phyloP scores from a whole-genome alignment of 2,888 invertebrate species.

The Lasioglossum zephyrum region DNA sequence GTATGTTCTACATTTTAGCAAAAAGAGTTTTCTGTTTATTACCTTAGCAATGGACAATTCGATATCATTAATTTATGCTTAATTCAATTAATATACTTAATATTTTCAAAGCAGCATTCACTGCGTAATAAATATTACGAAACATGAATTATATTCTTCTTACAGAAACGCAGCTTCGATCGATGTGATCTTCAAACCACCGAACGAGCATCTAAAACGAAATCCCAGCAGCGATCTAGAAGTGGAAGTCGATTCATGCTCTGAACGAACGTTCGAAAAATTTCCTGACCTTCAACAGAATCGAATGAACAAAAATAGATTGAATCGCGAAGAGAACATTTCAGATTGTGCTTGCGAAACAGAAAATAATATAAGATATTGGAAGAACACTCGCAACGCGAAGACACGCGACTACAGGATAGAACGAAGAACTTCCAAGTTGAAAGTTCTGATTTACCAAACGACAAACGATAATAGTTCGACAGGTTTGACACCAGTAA shows the following conservation, averaged over 20 bases:
- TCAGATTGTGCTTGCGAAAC: background rate
- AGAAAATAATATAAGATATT: background rate
- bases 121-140: background rate
- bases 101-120: background rate
- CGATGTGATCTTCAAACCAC: background rate
- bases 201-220: background rate
- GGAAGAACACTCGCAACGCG: too few relatives aligned
- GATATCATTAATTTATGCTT: too few relatives aligned
- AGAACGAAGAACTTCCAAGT: background rate
- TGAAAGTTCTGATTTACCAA: slow-evolving; percentile 44
- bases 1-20: too few relatives aligned
- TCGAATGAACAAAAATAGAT: background rate
- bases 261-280: background rate
- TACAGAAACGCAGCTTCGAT: background rate
- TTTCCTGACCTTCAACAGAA: slow-evolving; percentile 33
- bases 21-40: too few relatives aligned
- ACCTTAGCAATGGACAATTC: too few relatives aligned
- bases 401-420: too few relatives aligned
- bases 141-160: background rate
- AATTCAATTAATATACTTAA: background rate
- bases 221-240: slow-evolving; percentile 60
- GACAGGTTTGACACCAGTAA: background rate
- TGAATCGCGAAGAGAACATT: too few relatives aligned
- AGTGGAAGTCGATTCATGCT: slow-evolving; percentile 63
- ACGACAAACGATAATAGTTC: background rate